Conservation (phyloP, 1,140 invertebrate species). For the Coelopa frigida region DNA sequence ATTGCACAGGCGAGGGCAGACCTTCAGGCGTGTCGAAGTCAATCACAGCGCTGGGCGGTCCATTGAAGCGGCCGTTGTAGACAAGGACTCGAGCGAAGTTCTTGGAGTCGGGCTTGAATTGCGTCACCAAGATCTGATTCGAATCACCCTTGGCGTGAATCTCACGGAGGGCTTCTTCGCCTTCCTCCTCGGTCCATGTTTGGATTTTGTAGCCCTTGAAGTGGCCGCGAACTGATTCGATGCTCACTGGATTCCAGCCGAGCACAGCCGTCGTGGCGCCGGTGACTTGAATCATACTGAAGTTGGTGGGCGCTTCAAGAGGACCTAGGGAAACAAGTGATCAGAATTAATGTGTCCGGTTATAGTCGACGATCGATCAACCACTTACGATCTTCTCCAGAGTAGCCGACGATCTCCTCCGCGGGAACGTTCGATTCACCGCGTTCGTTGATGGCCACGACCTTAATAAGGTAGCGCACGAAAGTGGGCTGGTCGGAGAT, state of each 20-base stretch:
- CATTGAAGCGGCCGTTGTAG: conserved; percentile 85
- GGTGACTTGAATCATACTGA: conserved; percentile 66
- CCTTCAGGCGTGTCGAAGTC: conserved; percentile 88
- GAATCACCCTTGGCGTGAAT: conserved; percentile 69
- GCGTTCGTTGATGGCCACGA: conserved; percentile 82
- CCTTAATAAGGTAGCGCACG: conserved; percentile 83
- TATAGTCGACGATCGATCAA: too few relatives aligned
- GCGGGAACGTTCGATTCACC: conserved; percentile 82
- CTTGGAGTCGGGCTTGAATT: conserved; percentile 81
- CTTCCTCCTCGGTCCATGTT: conserved; percentile 83
- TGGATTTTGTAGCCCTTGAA: conserved; percentile 94
- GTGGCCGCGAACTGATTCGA: conserved; percentile 76
- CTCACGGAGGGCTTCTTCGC: conserved; percentile 66
- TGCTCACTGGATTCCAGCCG: conserved; percentile 74
- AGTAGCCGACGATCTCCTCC: conserved; percentile 79
- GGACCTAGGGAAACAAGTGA: conserved; percentile 50
- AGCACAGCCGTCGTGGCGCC: conserved; percentile 69
- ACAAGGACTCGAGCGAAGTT: conserved; percentile 86
- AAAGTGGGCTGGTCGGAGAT: conserved; percentile 87
- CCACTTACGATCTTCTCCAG: conserved; percentile 78
- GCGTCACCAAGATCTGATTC: conserved; percentile 66
- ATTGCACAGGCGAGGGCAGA: conserved; percentile 79
- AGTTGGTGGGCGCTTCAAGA: conserved; percentile 72
- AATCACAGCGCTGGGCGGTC: conserved; percentile 77
- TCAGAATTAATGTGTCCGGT: not conserved